Evolutionary conservation across 2,113 vertebrate species (phyloP).

Genomic region (Dermatemys mawii): DNA sequence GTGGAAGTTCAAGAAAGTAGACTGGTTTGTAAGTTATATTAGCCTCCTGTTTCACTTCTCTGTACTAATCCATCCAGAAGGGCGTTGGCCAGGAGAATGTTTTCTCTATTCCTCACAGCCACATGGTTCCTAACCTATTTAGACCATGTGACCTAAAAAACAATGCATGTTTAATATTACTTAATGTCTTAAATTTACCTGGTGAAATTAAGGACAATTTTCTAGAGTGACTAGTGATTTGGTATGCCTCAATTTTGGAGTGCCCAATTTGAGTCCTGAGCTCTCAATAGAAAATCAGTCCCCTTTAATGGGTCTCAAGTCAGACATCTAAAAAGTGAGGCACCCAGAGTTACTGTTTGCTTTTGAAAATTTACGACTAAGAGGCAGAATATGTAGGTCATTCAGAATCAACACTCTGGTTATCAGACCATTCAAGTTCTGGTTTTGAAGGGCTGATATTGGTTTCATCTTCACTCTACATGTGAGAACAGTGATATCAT

Average conservation of each 20-base stretch:
- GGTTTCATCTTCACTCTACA: not conserved
- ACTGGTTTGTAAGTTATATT: too few relatives aligned
- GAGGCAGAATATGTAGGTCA: not conserved
- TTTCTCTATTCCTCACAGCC: not conserved
- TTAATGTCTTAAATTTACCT: not conserved
- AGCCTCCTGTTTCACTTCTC: not conserved
- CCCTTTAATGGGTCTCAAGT: not conserved
- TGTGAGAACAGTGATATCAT: not conserved
- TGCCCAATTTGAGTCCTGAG: not conserved
- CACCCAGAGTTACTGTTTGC: not conserved
- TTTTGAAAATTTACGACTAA: not conserved
- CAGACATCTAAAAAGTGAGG: not conserved
- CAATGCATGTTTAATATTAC: not conserved
- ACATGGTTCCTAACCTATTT: not conserved
- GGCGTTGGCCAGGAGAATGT: not conserved
- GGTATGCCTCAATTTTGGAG: not conserved
- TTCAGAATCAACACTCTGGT: not conserved
- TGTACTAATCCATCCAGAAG: not conserved
- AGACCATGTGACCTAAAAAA: not conserved
- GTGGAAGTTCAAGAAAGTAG: too few relatives aligned
- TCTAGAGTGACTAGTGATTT: not conserved
- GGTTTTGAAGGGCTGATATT: not conserved
- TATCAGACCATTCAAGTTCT: not conserved
- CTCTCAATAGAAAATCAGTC: not conserved
- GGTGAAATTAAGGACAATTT: not conserved